phyloP scores from a whole-genome alignment of 2,113 vertebrate species.

The Motacilla tschutschensis region DNA sequence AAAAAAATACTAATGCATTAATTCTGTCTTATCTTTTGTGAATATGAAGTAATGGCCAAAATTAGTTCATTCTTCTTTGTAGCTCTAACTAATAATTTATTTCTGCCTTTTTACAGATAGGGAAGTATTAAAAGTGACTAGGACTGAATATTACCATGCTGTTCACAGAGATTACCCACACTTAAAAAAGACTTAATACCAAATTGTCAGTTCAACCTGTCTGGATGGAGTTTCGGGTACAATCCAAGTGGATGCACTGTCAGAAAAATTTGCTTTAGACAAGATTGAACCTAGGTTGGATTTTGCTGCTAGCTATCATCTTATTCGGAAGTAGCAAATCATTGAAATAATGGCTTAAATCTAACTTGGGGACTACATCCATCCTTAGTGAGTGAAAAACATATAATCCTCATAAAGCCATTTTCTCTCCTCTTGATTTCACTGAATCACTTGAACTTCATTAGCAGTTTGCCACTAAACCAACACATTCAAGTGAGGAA shows the following conservation, averaged over 20 bases:
- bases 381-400: not conserved
- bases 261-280: not conserved
- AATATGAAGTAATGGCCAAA: not conserved
- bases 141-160: not conserved
- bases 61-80: not conserved
- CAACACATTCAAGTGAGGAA: not conserved
- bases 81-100: not conserved
- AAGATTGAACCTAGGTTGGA: not conserved
- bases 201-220: not conserved
- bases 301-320: not conserved
- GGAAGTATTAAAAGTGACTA: not conserved
- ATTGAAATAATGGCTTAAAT: not conserved
- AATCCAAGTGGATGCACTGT: not conserved
- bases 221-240: not conserved
- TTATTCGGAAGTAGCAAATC: not conserved
- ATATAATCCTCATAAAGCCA: not conserved
- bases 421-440: not conserved
- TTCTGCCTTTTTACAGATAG: not conserved
- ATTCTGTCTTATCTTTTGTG: not conserved
- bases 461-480: not conserved
- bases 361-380: not conserved
- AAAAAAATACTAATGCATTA: not conserved
- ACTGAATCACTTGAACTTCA: not conserved
- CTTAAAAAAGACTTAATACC: not conserved
- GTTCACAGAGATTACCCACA: not conserved